Conservation (phyloP, 2,888 invertebrate genomes). For the Volucella inflata region DNA sequence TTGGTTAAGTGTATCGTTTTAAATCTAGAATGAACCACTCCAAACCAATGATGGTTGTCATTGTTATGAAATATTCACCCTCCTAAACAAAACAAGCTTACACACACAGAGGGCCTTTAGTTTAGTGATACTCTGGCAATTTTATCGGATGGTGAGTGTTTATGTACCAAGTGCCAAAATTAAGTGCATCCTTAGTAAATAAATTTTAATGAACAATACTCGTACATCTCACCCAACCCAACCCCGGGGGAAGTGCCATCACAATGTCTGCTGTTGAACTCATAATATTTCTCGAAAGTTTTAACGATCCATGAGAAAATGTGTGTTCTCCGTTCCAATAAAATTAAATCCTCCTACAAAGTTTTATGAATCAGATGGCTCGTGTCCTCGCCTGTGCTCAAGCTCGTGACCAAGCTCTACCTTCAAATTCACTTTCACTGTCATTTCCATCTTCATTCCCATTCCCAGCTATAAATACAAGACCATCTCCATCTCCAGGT, state of each 20-base stretch:
- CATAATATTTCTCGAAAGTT: slow-evolving; percentile 63
- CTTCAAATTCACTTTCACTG: no score
- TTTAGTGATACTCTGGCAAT: slow-evolving; percentile 17
- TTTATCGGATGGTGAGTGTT: slow-evolving; percentile 10
- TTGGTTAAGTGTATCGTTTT: no score
- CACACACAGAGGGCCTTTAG: background rate
- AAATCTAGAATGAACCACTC: no score
- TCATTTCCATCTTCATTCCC: background rate
- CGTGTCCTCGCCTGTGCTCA: background rate
- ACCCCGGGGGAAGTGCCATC: slow-evolving; percentile 18
- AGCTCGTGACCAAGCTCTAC: no score
- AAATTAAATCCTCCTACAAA: slow-evolving; percentile 53
- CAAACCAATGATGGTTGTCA: no score
- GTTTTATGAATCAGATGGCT: slow-evolving; percentile 60
- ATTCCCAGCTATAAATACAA: background rate
- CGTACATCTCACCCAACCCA: no score
- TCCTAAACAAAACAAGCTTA: background rate
- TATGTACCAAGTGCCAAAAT: slow-evolving; percentile 22
- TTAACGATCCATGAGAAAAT: slow-evolving; percentile 70
- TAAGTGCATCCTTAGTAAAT: slow-evolving; percentile 49
- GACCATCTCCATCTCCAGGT: background rate
- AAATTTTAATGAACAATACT: slow-evolving; percentile 22
- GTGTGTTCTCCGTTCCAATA: slow-evolving; percentile 49
- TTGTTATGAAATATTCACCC: background rate
- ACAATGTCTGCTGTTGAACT: slow-evolving; percentile 47